Conservation (phyloP, 2,888 invertebrate species). For the Dinocampus coccinellae region DNA sequence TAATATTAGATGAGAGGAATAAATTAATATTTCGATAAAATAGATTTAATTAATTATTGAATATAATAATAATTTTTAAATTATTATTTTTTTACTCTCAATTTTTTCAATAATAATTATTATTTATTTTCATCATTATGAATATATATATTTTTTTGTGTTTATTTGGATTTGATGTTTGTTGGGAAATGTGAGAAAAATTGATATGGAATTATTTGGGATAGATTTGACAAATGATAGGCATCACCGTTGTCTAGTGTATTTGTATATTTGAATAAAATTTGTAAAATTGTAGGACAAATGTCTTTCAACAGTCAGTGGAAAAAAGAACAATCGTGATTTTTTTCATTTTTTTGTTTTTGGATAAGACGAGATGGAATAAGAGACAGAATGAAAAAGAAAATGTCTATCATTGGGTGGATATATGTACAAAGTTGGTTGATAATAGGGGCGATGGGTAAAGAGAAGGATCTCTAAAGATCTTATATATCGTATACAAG, state of each 20-base stretch:
- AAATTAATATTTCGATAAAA: too few species aligned
- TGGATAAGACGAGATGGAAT: neutral
- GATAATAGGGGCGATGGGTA: too few species aligned
- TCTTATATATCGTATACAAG: neutral
- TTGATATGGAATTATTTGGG: too few species aligned
- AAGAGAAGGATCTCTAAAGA: neutral
- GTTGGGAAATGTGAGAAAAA: too few species aligned
- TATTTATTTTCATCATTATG: too few species aligned
- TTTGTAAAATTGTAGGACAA: slow-evolving; percentile 44
- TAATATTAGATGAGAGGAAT: neutral
- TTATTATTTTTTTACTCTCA: too few species aligned
- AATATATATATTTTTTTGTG: too few species aligned
- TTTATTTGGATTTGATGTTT: too few species aligned
- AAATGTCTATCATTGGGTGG: neutral
- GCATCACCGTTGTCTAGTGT: neutral
- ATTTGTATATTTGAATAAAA: neutral
- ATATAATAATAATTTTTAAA: too few species aligned
- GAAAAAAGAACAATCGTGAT: slow-evolving; percentile 11
- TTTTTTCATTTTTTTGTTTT: too few species aligned
- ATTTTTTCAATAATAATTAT: too few species aligned
- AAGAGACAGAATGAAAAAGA: neutral
- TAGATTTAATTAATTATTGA: too few species aligned
- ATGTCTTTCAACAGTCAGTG: slow-evolving; percentile 53
- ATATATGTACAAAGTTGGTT: neutral
- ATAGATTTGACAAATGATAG: neutral